phyloP scores from a whole-genome alignment of 1,140 invertebrate species.

The Tribolium madens region DNA sequence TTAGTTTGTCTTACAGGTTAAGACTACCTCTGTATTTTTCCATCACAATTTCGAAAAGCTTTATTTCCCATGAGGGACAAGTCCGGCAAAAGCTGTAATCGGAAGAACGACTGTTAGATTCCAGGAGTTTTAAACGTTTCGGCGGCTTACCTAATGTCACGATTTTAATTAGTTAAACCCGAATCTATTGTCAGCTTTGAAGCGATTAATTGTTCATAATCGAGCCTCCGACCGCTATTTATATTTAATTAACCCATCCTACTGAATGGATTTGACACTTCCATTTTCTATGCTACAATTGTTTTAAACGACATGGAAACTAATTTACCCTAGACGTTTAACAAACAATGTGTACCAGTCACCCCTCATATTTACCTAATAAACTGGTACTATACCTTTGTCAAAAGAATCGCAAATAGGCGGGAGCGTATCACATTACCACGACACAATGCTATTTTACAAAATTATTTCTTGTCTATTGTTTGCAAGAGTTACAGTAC shows the following conservation, averaged over 20 bases:
- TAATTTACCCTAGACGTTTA: slow-evolving; percentile 10
- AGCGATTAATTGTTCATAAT: slow-evolving; percentile 23
- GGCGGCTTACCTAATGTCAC: background rate
- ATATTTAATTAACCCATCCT: slow-evolving; percentile 24
- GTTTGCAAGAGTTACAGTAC: background rate
- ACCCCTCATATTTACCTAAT: slow-evolving; percentile 20
- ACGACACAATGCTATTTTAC: background rate
- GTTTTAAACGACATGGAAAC: slow-evolving; percentile 9
- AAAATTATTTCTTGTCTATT: background rate
- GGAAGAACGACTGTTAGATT: background rate
- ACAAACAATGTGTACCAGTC: slow-evolving; percentile 22
- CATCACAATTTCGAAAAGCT: slow-evolving; percentile 36
- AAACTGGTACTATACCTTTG: background rate
- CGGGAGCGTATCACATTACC: background rate
- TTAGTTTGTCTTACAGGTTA: slow-evolving; percentile 38
- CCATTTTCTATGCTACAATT: slow-evolving; percentile 18
- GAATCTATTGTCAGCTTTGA: slow-evolving; percentile 6
- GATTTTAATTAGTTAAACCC: slow-evolving; percentile 15
- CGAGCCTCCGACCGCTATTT: slow-evolving; percentile 11
- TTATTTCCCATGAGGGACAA: slow-evolving; percentile 15
- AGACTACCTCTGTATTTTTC: slow-evolving; percentile 33
- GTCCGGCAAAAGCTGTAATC: background rate
- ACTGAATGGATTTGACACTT: slow-evolving; percentile 31
- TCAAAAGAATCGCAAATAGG: slow-evolving; percentile 11
- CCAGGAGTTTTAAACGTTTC: background rate